Conservation (phyloP, 2,888 invertebrate genomes). For the Melieria omissa region DNA sequence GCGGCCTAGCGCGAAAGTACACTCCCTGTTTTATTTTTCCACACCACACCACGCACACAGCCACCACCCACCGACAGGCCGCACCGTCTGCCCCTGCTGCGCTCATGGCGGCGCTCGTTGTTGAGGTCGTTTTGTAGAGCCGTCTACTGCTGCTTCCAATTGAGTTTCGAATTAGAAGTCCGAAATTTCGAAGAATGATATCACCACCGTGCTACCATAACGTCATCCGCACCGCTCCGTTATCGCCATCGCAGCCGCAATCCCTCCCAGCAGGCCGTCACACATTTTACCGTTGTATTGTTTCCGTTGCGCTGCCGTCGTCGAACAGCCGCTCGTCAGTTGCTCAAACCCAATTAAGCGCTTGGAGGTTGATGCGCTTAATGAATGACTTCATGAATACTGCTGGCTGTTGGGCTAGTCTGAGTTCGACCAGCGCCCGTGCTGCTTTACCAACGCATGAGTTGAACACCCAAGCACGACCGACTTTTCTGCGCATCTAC, state of each 20-base stretch:
- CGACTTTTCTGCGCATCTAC: no score
- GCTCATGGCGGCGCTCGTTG: no score
- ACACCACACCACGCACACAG: slow-evolving; percentile 42
- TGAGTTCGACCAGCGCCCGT: no score
- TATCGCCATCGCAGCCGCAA: slow-evolving; percentile 6
- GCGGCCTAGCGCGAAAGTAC: slow-evolving; percentile 48
- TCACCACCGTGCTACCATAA: slow-evolving; percentile 37
- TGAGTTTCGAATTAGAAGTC: slow-evolving; percentile 43
- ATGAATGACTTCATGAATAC: slow-evolving; percentile 9
- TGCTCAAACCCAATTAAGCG: neutral
- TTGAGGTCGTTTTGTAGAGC: neutral
- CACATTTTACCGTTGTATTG: slow-evolving; percentile 27
- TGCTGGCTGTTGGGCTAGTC: no score
- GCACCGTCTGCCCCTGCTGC: no score
- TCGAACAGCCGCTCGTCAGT: neutral
- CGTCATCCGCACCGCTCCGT: slow-evolving; percentile 21
- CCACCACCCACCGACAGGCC: no score
- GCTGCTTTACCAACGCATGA: no score
- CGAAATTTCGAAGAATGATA: slow-evolving; percentile 49
- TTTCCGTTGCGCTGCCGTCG: neutral
- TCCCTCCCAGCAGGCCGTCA: slow-evolving; percentile 1
- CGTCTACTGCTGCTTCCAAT: slow-evolving; percentile 32
- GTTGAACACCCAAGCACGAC: no score
- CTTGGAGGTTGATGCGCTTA: slow-evolving; percentile 11
- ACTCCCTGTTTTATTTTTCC: slow-evolving; percentile 60